Evolutionary conservation across 2,888 invertebrate genomes (phyloP).

Genomic region (Acholoe squamosa): DNA sequence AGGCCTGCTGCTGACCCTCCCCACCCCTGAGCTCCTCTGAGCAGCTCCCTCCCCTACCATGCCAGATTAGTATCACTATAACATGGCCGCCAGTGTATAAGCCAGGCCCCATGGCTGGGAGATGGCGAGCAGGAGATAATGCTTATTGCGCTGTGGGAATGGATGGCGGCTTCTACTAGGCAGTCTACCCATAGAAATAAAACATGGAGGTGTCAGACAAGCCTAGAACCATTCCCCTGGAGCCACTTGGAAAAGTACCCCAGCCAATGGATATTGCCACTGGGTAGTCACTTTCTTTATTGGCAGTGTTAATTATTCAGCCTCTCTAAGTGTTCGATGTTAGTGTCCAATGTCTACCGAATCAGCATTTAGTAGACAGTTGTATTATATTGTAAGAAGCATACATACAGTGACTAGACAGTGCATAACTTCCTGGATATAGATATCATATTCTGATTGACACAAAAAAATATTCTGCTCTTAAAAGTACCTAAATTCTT

Average conservation of each 20-base stretch:
- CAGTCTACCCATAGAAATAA: conserved; percentile 2
- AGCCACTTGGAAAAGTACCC: too few relatives aligned
- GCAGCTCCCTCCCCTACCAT: neutral
- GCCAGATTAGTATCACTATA: conserved; percentile 27
- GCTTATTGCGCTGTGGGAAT: conserved; percentile 21
- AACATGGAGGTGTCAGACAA: neutral
- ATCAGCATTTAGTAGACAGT: too few relatives aligned
- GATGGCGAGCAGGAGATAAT: conserved; percentile 1
- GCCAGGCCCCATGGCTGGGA: neutral
- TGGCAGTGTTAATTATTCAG: too few relatives aligned
- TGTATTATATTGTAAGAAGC: too few relatives aligned
- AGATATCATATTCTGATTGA: too few relatives aligned
- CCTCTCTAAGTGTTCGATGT: too few relatives aligned
- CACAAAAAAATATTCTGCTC: neutral
- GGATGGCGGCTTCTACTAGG: neutral
- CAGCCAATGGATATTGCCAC: too few relatives aligned
- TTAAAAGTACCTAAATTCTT: neutral
- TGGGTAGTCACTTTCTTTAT: too few relatives aligned
- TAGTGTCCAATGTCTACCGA: too few relatives aligned
- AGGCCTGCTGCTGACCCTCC: conserved; percentile 3
- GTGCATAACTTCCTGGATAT: too few relatives aligned
- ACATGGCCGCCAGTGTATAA: neutral
- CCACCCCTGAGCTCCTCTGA: neutral
- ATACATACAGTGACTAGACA: too few relatives aligned
- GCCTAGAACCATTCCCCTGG: too few relatives aligned